These are phyloP conservation scores for Scaptomyza reducta DNA, from an alignment of 2,888 invertebrate species.

Conservation along the genomic window DNA sequence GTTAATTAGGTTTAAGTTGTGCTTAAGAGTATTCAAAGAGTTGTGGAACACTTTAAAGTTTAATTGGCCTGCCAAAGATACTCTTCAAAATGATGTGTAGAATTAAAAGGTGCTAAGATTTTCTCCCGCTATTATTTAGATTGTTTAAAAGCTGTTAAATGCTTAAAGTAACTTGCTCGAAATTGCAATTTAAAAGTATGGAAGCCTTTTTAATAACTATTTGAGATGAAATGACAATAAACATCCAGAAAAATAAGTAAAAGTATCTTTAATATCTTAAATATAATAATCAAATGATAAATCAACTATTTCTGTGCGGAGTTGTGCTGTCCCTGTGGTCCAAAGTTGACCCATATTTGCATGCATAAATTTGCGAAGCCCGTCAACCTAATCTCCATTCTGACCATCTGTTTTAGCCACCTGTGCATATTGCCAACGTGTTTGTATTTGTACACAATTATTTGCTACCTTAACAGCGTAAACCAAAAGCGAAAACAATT, in stretches of 20 bases:
- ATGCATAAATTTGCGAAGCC: neutral
- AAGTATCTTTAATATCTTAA: too few species aligned
- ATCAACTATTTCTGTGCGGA: neutral
- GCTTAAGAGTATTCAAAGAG: neutral
- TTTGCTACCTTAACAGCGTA: slow-evolving; percentile 53
- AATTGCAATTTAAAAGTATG: too few species aligned
- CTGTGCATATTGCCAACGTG: slow-evolving; percentile 31
- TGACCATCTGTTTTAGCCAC: slow-evolving; percentile 23
- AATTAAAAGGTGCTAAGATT: too few species aligned
- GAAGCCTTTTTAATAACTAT: too few species aligned
- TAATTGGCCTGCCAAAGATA: neutral
- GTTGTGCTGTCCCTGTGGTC: too few species aligned
- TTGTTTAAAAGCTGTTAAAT: too few species aligned
- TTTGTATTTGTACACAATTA: slow-evolving; percentile 54
- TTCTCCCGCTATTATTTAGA: too few species aligned
- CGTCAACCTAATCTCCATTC: slow-evolving; percentile 18
- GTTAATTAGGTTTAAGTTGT: slow-evolving; percentile 5
- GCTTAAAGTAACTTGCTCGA: too few species aligned
- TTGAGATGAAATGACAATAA: too few species aligned
- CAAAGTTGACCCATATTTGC: neutral
- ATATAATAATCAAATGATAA: neutral
- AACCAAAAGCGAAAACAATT: slow-evolving; percentile 38
- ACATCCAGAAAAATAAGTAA: too few species aligned
- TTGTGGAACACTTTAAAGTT: neutral
- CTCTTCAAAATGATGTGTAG: neutral